phyloP scores from a whole-genome alignment of 1,140 invertebrate species.

The Yoshiicerus persimilis region DNA sequence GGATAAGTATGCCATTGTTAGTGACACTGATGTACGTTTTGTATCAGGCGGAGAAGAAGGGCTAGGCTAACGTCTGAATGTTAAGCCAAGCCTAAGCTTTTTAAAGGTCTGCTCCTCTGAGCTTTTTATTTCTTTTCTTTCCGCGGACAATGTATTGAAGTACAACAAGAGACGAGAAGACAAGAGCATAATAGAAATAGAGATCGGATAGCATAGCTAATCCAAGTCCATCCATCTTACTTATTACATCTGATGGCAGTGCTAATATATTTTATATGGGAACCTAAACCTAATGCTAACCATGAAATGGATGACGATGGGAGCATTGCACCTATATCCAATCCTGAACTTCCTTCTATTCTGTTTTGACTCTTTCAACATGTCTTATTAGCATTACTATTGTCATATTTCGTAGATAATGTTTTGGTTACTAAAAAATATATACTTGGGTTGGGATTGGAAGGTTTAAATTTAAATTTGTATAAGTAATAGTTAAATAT shows the following conservation, averaged over 20 bases:
- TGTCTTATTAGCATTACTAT: too few relatives aligned
- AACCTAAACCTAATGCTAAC: neutral
- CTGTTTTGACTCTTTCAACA: too few relatives aligned
- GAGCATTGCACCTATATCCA: neutral
- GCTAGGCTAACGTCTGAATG: neutral
- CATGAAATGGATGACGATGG: neutral
- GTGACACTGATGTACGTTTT: neutral
- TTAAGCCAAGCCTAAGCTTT: neutral
- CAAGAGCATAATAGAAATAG: neutral
- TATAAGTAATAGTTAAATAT: too few relatives aligned
- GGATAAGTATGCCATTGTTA: neutral
- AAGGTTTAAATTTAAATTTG: too few relatives aligned
- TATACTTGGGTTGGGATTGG: too few relatives aligned
- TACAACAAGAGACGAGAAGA: neutral
- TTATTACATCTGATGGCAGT: slow-evolving; percentile 33
- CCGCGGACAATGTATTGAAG: neutral
- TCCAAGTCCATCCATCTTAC: slow-evolving; percentile 44
- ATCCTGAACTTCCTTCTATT: too few relatives aligned
- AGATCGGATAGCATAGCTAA: slow-evolving; percentile 27
- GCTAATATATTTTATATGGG: slow-evolving; percentile 10
- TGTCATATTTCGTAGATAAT: too few relatives aligned
- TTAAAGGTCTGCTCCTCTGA: neutral
- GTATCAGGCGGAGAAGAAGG: neutral
- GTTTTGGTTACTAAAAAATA: too few relatives aligned
- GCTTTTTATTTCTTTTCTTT: neutral